Evolutionary conservation across 2,113 vertebrate species (phyloP).

Genomic region (Narcine bancroftii): DNA sequence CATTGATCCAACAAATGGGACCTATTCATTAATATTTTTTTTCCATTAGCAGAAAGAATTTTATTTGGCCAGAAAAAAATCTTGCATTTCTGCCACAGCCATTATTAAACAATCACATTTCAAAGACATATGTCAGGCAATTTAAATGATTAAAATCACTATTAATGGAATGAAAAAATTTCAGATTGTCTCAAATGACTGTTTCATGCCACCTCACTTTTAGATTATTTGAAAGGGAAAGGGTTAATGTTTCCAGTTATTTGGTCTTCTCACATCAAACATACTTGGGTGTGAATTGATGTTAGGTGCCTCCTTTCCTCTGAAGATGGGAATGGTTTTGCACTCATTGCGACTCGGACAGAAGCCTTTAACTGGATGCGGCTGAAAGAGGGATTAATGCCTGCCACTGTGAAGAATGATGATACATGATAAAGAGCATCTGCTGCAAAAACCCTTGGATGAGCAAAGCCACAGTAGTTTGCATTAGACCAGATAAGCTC

Average conservation of each 20-base stretch:
- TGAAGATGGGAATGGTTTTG: conserved; percentile 54
- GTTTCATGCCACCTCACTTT: background rate
- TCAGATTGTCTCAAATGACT: background rate
- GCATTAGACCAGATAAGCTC: conserved; percentile 98
- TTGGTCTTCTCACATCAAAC: conserved; percentile 29
- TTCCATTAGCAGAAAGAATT: background rate
- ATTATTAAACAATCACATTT: background rate
- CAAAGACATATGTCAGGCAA: background rate
- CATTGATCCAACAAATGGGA: background rate
- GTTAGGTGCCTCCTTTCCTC: conserved; percentile 39
- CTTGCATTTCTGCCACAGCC: background rate
- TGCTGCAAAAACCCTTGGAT: conserved; percentile 76
- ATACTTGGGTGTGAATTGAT: conserved; percentile 54
- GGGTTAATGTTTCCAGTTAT: conserved; percentile 25
- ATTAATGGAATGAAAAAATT: background rate
- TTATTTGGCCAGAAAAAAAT: background rate
- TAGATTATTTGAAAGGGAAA: conserved; percentile 6
- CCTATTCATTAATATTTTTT: background rate
- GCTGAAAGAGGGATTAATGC: conserved; percentile 65
- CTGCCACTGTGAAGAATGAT: conserved; percentile 71
- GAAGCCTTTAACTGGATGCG: conserved; percentile 66
- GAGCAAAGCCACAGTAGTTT: conserved; percentile 86
- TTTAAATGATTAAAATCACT: background rate
- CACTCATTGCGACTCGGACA: conserved; percentile 53
- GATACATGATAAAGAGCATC: conserved; percentile 79